A percentile compares a stretch with the other conserved stretches of the same genome.
Evolutionary conservation across 2,888 invertebrate species (phyloP).

Genomic region (Drosophila picticornis): DNA sequence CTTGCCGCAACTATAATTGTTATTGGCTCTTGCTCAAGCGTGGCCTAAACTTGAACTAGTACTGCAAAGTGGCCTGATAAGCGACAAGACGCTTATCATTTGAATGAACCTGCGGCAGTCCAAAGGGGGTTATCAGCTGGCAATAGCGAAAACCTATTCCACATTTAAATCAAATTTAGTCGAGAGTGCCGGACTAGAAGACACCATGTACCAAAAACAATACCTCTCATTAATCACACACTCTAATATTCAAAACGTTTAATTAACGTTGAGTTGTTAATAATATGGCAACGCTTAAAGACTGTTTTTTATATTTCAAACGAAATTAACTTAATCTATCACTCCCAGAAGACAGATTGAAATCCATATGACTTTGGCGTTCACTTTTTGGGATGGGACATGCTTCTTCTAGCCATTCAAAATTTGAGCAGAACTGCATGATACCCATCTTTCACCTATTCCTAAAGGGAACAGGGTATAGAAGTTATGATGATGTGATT

Average conservation of each 20-base stretch:
- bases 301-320: neutral
- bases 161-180: neutral
- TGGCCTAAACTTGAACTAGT: constrained; percentile 67
- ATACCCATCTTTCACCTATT: neutral
- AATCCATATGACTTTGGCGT: too few species aligned
- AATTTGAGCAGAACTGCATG: too few species aligned
- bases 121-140: constrained; percentile 61
- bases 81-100: constrained; percentile 9
- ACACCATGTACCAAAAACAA: neutral
- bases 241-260: neutral
- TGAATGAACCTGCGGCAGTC: constrained; percentile 48
- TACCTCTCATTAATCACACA: neutral
- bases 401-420: neutral
- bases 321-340: neutral
- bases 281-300: neutral
- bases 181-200: neutral
- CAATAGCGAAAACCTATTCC: constrained; percentile 4
- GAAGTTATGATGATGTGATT: constrained; percentile 3
- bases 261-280: neutral
- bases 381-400: neutral
- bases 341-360: neutral
- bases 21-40: constrained; percentile 45
- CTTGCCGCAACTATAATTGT: constrained; percentile 31
- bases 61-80: constrained; percentile 38
- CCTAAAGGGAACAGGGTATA: neutral